Conservation (phyloP, 2,797 vertebrate genomes). For the Channa striata region DNA sequence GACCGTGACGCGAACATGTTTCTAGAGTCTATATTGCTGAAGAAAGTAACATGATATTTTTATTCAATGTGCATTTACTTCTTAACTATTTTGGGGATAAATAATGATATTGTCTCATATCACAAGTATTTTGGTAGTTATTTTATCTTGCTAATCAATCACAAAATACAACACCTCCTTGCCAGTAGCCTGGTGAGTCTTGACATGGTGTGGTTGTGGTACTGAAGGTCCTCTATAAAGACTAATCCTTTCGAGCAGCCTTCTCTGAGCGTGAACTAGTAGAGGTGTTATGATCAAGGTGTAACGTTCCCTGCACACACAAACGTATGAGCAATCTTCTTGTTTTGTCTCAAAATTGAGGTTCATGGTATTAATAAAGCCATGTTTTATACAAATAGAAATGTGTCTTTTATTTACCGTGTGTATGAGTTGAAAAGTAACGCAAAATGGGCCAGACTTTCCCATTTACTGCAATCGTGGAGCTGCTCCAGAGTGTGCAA, state of each 20-base stretch:
- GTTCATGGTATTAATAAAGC: not conserved
- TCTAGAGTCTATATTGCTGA: not conserved
- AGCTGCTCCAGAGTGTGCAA: slow-evolving; percentile 90
- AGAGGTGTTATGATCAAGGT: slow-evolving; percentile 88
- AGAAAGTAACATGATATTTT: not conserved
- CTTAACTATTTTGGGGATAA: not conserved
- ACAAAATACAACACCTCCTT: slow-evolving; percentile 79
- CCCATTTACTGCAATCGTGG: slow-evolving; percentile 90
- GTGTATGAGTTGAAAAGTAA: slow-evolving; percentile 88
- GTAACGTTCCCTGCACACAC: slow-evolving; percentile 87
- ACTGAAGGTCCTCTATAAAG: slow-evolving; percentile 72
- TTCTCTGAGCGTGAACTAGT: slow-evolving; percentile 91
- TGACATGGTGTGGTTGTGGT: slow-evolving; percentile 81
- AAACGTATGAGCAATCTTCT: too few species aligned
- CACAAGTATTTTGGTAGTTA: not conserved
- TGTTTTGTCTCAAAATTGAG: not conserved
- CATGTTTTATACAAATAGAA: not conserved
- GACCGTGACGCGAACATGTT: not conserved
- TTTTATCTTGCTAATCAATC: not conserved
- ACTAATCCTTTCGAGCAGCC: slow-evolving; percentile 85
- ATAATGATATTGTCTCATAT: not conserved
- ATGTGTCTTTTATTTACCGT: slow-evolving; percentile 49
- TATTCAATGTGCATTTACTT: not conserved
- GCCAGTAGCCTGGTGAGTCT: slow-evolving; percentile 73
- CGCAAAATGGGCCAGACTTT: slow-evolving; percentile 89